Percentiles rank a stretch among this genome's conserved stretches.
These are phyloP conservation scores for Oceanodroma leucorhoa DNA, from an alignment of 2,797 vertebrate genomes.

Conservation along the genomic window DNA sequence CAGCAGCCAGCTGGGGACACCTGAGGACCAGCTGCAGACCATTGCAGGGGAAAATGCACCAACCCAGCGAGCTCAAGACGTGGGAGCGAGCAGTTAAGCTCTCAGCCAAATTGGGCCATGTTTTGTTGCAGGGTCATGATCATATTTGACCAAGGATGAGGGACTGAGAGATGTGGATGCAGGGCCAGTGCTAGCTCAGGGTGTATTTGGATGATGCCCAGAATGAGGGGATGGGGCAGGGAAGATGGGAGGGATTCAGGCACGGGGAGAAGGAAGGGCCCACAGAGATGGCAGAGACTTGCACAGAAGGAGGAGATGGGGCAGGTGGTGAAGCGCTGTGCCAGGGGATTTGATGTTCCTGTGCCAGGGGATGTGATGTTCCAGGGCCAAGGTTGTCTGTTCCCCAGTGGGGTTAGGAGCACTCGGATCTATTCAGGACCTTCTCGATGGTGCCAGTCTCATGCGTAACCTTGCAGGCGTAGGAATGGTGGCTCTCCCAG, in stretches of 20 bases:
- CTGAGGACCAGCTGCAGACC: neutral
- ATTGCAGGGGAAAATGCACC: neutral
- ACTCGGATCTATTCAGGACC: neutral
- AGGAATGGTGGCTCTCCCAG: neutral
- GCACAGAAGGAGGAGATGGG: neutral
- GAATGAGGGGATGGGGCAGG: neutral
- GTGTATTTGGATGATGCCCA: neutral
- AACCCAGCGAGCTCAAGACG: neutral
- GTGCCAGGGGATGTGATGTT: neutral
- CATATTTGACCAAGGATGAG: neutral
- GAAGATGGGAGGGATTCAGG: neutral
- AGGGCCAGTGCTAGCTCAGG: neutral
- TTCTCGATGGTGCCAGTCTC: neutral
- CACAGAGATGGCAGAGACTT: neutral
- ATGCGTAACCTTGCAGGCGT: constrained; percentile 44
- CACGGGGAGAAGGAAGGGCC: neutral
- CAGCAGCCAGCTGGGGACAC: neutral
- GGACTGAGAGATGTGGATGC: neutral
- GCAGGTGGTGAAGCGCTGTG: neutral
- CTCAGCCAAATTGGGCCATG: accelerated
- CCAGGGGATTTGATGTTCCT: neutral
- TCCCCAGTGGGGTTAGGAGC: neutral
- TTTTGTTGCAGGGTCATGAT: neutral
- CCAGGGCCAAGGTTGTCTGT: neutral
- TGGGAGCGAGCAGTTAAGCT: neutral